Base-by-base conservation (phyloP, 2,888 invertebrate genomes). In the Galerucella calmariensis region DNA sequence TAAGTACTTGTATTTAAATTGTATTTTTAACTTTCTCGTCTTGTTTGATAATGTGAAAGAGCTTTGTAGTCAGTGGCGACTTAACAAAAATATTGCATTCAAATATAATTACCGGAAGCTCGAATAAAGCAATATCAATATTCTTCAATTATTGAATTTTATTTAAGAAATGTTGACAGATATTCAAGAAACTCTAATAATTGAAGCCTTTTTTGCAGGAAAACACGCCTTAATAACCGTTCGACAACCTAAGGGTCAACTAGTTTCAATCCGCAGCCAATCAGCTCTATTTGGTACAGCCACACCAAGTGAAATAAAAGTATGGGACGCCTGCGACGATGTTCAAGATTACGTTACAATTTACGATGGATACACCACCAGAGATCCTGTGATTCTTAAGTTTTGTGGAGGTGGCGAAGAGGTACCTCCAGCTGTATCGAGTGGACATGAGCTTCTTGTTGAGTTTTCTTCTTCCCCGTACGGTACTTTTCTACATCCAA, bases 401-500 rank as follows among this genome's bases (percentile, higher is more conserved):
- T 97, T 97, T 88, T 97, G 97, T 84, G 95, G 96, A 10, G 95
- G 96, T 63, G 95, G 95, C 53, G 94, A 95, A 83, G 91, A 94
- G 4, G 94, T 96, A 71, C 96, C 96, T 12, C 93, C 94, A 84
- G 93, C 96, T 48, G 92, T 94, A 81, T 95, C 95, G 79, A 96
- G 95, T 85, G 95, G 96, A 0, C 94, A 95, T 75, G 96, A 96
- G 87, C 89, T 97, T 81, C 90, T 97, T 79, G 95, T 97, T 44
- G 96, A 96, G 88, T 96, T 97, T 86, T 94, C 95, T 76, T 95
- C 96, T 62, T 96, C 96, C 24, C 95, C 96, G 8, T 96, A 93
- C 86, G 96, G 96, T 79, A 96, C 96, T 79, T 95, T 96, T 87
- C 90, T 95, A 80, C 94, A 94, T 86, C 95, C 95, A 4, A 92